phyloP scores from a whole-genome alignment of 2,797 vertebrate species.

The Rhinophrynus dorsalis region DNA sequence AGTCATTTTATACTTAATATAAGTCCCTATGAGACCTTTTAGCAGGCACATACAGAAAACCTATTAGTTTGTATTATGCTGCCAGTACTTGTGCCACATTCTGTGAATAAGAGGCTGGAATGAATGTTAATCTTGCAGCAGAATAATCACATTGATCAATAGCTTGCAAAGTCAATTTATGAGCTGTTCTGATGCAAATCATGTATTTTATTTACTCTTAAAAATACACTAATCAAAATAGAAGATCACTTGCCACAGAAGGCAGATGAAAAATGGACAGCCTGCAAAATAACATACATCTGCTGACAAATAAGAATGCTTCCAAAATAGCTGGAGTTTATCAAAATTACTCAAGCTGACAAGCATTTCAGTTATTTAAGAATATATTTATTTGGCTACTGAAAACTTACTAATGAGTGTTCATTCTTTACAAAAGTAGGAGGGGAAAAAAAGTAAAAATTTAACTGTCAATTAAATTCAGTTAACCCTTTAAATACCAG shows the following conservation, averaged over 20 bases:
- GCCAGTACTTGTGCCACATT: no score
- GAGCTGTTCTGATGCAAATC: not conserved
- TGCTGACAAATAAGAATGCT: not conserved
- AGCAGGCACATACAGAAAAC: not conserved
- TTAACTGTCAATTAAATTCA: no score
- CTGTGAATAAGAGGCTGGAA: no score
- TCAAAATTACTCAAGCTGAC: conserved; percentile 3
- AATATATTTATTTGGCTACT: not conserved
- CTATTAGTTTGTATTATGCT: not conserved
- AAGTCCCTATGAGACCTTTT: no score
- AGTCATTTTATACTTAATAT: no score
- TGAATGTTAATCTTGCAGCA: conserved; percentile 1
- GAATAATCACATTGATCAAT: conserved; percentile 5
- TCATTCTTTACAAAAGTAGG: not conserved
- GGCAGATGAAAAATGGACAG: conserved; percentile 1
- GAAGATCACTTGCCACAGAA: conserved; percentile 8
- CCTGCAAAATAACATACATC: not conserved
- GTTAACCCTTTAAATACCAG: no score
- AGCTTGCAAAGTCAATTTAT: conserved; percentile 2
- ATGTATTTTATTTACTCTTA: conserved; percentile 2
- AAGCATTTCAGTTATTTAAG: not conserved
- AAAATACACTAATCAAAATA: conserved; percentile 3
- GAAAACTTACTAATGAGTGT: not conserved
- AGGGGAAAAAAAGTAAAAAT: not conserved
- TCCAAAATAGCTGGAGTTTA: not conserved